Base-by-base conservation (phyloP, 2,888 invertebrate species). In the Enchytraeus crypticus region DNA sequence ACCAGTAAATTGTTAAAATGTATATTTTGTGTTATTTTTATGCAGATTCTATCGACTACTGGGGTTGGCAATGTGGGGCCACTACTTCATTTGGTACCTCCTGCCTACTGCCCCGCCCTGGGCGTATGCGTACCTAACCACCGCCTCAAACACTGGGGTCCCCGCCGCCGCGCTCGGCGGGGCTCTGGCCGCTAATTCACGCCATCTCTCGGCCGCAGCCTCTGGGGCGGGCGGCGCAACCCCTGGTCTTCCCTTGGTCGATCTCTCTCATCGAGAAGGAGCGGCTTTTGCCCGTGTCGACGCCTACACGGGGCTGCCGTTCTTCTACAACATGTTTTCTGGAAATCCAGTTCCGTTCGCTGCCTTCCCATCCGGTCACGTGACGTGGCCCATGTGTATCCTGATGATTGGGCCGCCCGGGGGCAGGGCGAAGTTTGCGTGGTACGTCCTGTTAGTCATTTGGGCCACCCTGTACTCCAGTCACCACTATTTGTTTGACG, bases 311-410 rank as follows among this genome's bases (percentile, higher is more conserved):
- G 54, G 66, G 32, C n/a, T 62, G 18, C 60, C 58, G 1, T 67
- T 68, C 61, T 68, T 68, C 59, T 67, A 56, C 64, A 63, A 65
- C 49, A 67, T 68, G 65, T 68, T 67, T 43, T 33, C 14, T 30
- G 62, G 62, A 11, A 68, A 68, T 46, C 68, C 68, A 11, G 60
- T 66, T 21, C 66, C 66, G 33, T 68, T 64, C 53, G 68, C 59
- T 3, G 63, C 68, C 26, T 68, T 68, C 56, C 68, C 68, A 46
- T 68, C 68, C 23, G 68, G 68, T n/a, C 68, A 68, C 56, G 68
- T 68, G 43, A 59, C 63, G 14, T 68, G 68, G 68, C 64, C 68
- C 3, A 49, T 47, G 51, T 57, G 60, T 26, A 54, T 63, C 18
- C 59, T 53, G 11, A n/a, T 64, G 43, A 59, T 51, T 3, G 46